Conservation (phyloP, 2,888 invertebrate species). For the Hymenopus coronatus region DNA sequence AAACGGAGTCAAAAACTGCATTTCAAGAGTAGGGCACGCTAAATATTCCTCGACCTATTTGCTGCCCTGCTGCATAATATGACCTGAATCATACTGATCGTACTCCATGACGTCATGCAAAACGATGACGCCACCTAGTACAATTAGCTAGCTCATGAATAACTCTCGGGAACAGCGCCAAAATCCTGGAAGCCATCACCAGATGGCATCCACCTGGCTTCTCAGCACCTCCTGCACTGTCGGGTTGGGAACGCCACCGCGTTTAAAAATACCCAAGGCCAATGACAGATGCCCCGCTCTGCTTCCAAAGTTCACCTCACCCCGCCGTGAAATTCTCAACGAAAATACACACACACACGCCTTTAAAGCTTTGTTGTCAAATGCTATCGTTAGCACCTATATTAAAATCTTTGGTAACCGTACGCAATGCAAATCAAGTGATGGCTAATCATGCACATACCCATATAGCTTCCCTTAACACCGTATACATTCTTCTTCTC, state of each 20-base stretch:
- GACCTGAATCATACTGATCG: neutral
- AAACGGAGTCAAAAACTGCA: too few species aligned
- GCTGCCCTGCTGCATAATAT: neutral
- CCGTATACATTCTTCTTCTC: too few species aligned
- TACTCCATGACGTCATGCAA: neutral
- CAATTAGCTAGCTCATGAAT: neutral
- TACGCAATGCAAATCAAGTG: too few species aligned
- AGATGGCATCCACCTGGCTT: slow-evolving; percentile 1
- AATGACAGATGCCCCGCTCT: neutral
- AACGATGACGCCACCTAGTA: neutral
- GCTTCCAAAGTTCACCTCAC: neutral
- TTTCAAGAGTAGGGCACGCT: too few species aligned
- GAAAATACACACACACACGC: neutral
- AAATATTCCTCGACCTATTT: too few species aligned
- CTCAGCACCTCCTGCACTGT: neutral
- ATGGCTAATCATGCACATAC: too few species aligned
- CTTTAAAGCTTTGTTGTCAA: too few species aligned
- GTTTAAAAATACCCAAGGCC: slow-evolving; percentile 14
- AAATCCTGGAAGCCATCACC: neutral
- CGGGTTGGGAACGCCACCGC: neutral
- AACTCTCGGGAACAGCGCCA: neutral
- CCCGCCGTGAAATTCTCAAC: neutral
- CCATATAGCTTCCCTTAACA: too few species aligned
- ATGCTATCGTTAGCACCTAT: neutral
- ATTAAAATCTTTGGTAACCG: too few species aligned